Conservation (phyloP, 2,113 vertebrate genomes). For the Passer domesticus region DNA sequence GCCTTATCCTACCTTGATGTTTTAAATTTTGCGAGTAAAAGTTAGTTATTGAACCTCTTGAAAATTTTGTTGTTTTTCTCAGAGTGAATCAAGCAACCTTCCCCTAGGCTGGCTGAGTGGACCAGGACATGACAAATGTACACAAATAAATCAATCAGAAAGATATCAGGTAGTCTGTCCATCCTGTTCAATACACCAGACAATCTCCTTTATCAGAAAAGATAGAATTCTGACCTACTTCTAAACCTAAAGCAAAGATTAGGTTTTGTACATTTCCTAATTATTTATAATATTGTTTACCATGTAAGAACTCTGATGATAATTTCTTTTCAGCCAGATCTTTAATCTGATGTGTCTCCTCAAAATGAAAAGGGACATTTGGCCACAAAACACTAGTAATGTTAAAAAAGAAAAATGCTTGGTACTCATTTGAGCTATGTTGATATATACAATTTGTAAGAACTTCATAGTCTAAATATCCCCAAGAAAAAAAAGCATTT, state of each 20-base stretch:
- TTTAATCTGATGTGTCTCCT: background rate
- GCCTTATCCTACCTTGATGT: background rate
- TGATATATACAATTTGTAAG: constrained; percentile 68
- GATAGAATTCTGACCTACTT: background rate
- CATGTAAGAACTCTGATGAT: background rate
- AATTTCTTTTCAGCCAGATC: background rate
- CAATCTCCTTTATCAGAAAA: background rate
- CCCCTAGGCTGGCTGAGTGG: background rate
- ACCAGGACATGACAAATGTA: background rate
- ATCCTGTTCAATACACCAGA: background rate
- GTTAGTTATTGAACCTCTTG: background rate
- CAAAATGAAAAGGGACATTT: background rate
- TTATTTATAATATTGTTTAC: background rate
- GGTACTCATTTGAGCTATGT: constrained; percentile 31
- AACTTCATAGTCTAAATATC: constrained; percentile 56
- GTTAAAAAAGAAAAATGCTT: constrained; percentile 6
- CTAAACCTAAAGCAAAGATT: background rate
- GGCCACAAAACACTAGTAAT: constrained; percentile 7
- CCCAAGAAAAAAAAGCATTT: constrained; percentile 70
- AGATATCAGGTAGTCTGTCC: background rate
- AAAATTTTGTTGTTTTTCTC: background rate
- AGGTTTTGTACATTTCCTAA: background rate
- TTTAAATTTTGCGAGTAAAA: background rate
- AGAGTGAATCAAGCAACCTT: background rate
- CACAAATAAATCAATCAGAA: background rate